Base-by-base conservation (phyloP, 1,140 invertebrate species). In the Zaprionus tsacasi region DNA sequence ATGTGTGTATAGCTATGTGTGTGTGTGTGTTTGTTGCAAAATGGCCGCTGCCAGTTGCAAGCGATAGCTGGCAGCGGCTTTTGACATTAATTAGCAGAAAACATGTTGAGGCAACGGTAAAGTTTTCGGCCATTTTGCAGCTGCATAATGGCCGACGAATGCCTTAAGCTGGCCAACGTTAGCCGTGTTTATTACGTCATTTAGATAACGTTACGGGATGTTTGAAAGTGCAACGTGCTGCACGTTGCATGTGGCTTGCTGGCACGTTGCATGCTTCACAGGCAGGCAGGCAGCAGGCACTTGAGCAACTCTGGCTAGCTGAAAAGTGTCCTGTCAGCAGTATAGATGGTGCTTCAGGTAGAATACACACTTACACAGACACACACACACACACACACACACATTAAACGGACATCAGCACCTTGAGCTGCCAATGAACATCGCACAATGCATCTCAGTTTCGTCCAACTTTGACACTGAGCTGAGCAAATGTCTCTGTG, bases 11-110 rank as follows among this genome's bases (percentile, higher is more conserved):
- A 50, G 0, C 10, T 12, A 5, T 7, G n/a, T 52, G 36, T 50
- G 54, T 59, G 43, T 27, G 25, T 15, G 61, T 74, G 72, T 63
- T 54, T 43, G 63, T 64, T 68, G 73, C 73, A 63, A 77, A 87
- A 75, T 78, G 79, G 64, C 59, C 55, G 70, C 54, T 55, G 55
- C 66, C 57, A 71, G 55, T 66, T 50, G 68, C 35, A 66, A 66
- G 65, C 58, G 65, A 77, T 71, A 64, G 48, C 38, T 54, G 38
- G 48, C 73, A 74, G 77, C 70, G 71, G 78, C 85, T 74, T 85
- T 82, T 85, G 85, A 90, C 85, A 89, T 89, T 89, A 89, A 89
- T 89, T 89, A 89, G 85, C 78, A 72, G 59, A 63, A 81, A 90
- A 81, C 78, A 88, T 80, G 83, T 78, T 83, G 76, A 55, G 54